A percentile compares a stretch with the other conserved stretches of the same genome.
Conservation (phyloP, 2,797 vertebrate genomes). For the Eulemur albifrons region DNA sequence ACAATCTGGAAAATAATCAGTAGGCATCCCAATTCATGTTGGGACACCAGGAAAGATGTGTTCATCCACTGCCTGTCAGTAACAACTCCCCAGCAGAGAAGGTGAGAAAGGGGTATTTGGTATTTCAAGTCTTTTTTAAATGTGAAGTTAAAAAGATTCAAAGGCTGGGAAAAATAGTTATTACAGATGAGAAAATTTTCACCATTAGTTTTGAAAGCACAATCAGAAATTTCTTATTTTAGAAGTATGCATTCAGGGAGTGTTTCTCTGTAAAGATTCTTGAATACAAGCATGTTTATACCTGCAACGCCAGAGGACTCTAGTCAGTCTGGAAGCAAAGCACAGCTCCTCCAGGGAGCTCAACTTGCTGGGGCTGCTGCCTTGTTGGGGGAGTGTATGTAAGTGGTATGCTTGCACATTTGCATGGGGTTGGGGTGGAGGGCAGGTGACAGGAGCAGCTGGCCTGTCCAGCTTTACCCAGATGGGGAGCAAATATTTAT, state of each 20-base stretch:
- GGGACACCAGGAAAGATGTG: rapidly evolving
- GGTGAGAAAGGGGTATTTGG: neutral
- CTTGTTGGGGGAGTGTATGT: neutral
- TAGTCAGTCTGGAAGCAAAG: neutral
- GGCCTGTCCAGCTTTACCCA: neutral
- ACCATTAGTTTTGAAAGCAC: neutral
- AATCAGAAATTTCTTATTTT: neutral
- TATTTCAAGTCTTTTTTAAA: neutral
- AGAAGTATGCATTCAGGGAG: neutral
- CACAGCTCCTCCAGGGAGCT: neutral
- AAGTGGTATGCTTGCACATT: too few species aligned
- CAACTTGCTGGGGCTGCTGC: neutral
- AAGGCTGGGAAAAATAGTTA: neutral
- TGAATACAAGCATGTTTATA: neutral
- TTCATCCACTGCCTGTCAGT: neutral
- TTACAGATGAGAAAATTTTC: neutral
- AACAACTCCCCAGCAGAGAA: neutral
- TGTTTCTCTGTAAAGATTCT: neutral
- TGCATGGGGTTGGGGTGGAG: neutral
- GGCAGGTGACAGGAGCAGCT: too few species aligned
- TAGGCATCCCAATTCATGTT: neutral
- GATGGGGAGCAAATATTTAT: neutral
- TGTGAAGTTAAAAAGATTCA: neutral
- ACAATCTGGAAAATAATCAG: neutral
- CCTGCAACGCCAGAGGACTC: neutral